Base-by-base conservation (phyloP, 2,113 vertebrate genomes). In the Clarias gariepinus region DNA sequence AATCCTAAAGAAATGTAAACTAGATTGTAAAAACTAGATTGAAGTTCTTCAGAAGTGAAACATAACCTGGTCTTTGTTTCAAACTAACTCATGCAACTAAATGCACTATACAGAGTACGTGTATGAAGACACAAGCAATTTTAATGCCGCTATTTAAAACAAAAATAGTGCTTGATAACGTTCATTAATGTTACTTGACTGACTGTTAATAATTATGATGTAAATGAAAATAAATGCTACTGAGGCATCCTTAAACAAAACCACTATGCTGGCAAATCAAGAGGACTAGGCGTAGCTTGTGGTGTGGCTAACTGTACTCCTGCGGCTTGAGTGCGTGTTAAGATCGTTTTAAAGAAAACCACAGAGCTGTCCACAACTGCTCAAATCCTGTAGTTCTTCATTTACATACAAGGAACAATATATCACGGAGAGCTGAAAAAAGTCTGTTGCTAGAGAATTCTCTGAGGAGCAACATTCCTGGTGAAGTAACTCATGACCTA, bases 341-440 rank as follows among this genome's bases (percentile, higher is more conserved):
- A 83, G 52, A 69, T 83, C 33, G 41, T 87, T 79, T 84, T 60
- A 33, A 33, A 68, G 78, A 55, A 82, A 85, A 87, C 60, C 82
- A 85, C 85, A 85, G 61, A 86, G 41, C 76, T 57, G 81, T 73
- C 69, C 23, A 64, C 52, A 61, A 79, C 58, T 74, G 60, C 60
- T 83, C 61, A 86, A 87, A 83, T 68, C 33, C 63, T 61, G 33
- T 21, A 82, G 78, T 83, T 87, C 86, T 81, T 88, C 85, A 87
- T 90, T 84, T 87, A 85, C 84, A 89, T 87, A 89, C 80, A 85
- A 58, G 74, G 87, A 90, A 89, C 86, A 87, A 82, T 89, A 87
- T 86, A 87, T 89, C 86, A 89, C 61, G 60, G 36, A 81, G 86
- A 86, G 81, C 81, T 89, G 84, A 88, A 83, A 88, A 87, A 87